Evolutionary conservation across 92 coral and sea anemone genomes (phyloP), one percentile per base, ranked within the genome.

Genomic region (Zoanthus solanderi): DNA sequence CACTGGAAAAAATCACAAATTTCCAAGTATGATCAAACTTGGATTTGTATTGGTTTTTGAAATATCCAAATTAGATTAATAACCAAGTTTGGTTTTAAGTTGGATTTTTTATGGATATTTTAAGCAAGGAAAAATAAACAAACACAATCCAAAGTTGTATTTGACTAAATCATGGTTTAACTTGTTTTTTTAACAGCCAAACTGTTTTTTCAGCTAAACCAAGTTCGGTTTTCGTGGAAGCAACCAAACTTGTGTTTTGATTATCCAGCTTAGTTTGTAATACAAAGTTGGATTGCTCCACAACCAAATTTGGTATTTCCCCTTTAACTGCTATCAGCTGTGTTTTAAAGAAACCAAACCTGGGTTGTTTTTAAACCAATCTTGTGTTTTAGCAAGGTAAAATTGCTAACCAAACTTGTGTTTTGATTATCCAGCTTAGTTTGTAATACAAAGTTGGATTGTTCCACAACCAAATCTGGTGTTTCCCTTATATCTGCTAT

Each of bases 1-100:
- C 88, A 84, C 79, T 84, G 92, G 86, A 90, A 90, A 90, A 90
- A 85, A n/a, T 89, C 65, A 44, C 92, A 57, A 85, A 90, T 78
- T 61, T 61, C 69, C 69, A 61, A 61, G 69, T 61, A 14, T 61
- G 69, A 61, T 61, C 69, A 61, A 61, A 84, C 83, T 76, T 85
- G 92, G 89, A 78, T 90, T 46, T 90, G 18, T 61, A 85, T 79
- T 79, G 89, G 86, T 83, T 80, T 90, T 78, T 15, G 15, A 57
- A 86, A 85, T 68, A 90, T 79, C 90, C 92, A 86, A 85, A 46
- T 90, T 90, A 32, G 73, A 78, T 44, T 71, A 86, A 54, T 56
- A 91, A 14, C 93, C 88, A 87, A 91, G 12, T 86, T 87, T 82
- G 93, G 86, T 75, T 66, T 91, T 14, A 83, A 83, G 87, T 48